Evolutionary conservation across 64 coral and sea anemone genomes (phyloP), one percentile per base, ranked within the genome.

Genomic region (Orbicella faveolata): DNA sequence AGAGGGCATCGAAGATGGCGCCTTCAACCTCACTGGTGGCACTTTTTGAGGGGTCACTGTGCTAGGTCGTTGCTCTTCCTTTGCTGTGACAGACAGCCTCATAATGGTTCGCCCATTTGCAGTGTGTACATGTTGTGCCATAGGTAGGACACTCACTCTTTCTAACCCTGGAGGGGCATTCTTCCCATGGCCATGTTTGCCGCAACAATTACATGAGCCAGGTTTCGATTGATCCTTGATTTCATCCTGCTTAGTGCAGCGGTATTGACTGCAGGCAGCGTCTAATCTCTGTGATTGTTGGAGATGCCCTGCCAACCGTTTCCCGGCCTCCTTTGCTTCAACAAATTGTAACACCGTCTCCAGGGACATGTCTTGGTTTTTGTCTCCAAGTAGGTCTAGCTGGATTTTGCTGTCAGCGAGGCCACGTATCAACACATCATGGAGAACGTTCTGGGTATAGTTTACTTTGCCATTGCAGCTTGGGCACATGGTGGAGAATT

Each of bases 341-440:
- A 92, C 81, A 35, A 76, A 92, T 75, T 86, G 79, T 37, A 92
- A 70, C 2, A 73, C 74, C 63, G 80, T 75, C 57, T 92, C 75
- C 0, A 87, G 18, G 0, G 75, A 25, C 75, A 86, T 92, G 34
- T 87, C 63, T 44, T 92, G 90, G 36, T 91, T 76, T 52, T 34
- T 91, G 41, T 91, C 80, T 17, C 69, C 81, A 1, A 90, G 89
- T 8, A 90, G 63, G 88, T 81, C 76, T 33, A 81, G 44, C 36
- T 90, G 89, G 23, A 83, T 90, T 21, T 85, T 74, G 23, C 64
- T 52, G 20, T 92, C 82, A 0, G 34, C 81, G 14, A 78, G 80
- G 57, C 90, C 83, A 36, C 34, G 34, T 19, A 82, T 87, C 19
- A 92, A n/a, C 14, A 92, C 63, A 55, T 92, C 57, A 0, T 30